Base-by-base conservation (phyloP, 2,888 invertebrate genomes). In the Colostygia pectinataria region DNA sequence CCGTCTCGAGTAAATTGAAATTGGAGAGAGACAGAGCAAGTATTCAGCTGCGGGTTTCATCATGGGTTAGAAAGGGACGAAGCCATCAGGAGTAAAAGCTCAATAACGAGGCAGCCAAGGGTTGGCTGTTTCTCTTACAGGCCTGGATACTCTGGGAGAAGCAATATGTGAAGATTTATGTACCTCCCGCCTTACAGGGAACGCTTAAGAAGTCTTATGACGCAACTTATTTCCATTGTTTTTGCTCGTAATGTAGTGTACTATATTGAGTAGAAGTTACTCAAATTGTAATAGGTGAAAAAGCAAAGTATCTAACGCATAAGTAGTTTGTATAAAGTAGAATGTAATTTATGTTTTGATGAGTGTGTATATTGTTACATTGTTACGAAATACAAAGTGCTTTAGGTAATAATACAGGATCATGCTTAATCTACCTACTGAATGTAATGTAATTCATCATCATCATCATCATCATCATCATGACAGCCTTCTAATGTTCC, bases 1-100 rank as follows among this genome's bases (percentile, higher is more conserved):
- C 88, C 87, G 72, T 83, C 87, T 90, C 88, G 83, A 90, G 89
- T 87, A 89, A 90, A 90, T 90, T 90, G 90, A 90, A 91, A 90
- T 89, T 79, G 77, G 80, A 91, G 75, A 58, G 85, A 86, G 90
- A 90, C 53, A 57, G 80, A 72, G 62, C 51, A 66, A 49, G 56
- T 54, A 37, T 53, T 53, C 58, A 58, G 54, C 57, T 56, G 58
- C 52, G 55, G 47, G 42, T 55, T 65, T 62, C 44, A 59, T 43
- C 37, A 31, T 47, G 48, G 6, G 83, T 53, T 58, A 18, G 77
- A 87, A 63, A 73, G 65, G 67, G 84, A 84, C 59, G 49, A 66
- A 61, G 55, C 55, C 46, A 65, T 63, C 76, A 69, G 81, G 86
- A 82, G 90, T 90, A 89, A 91, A 90, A 90, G 90, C 80, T 87